Conservation (phyloP, 1,140 invertebrate species). For the Sinonovacula constricta region DNA sequence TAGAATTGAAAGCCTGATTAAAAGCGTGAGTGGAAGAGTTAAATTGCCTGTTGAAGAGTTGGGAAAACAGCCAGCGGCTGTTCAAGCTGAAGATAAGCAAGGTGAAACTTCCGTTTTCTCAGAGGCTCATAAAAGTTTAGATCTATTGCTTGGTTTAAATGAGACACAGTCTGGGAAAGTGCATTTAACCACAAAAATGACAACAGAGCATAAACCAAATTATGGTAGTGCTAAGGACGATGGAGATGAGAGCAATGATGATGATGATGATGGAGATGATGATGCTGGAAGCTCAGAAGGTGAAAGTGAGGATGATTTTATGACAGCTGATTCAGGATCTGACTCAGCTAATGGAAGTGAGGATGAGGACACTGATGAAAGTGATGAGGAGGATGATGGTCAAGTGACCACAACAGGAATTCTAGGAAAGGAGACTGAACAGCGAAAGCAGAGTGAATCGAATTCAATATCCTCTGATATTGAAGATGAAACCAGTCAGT, state of each 20-base stretch:
- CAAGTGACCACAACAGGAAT: too few species aligned
- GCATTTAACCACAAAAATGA: neutral
- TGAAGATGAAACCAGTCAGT: too few species aligned
- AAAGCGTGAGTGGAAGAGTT: constrained; percentile 19
- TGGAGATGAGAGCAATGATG: neutral
- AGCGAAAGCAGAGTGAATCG: too few species aligned
- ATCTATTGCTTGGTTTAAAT: constrained; percentile 11
- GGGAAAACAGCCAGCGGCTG: neutral
- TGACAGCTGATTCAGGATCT: neutral
- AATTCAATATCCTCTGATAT: too few species aligned
- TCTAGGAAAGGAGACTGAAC: too few species aligned
- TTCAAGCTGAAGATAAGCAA: neutral
- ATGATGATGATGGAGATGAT: neutral
- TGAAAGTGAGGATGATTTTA: neutral
- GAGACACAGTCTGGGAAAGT: neutral
- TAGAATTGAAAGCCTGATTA: constrained; percentile 26
- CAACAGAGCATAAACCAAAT: neutral
- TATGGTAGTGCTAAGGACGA: too few species aligned
- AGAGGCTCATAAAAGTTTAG: neutral
- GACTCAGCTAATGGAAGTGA: neutral
- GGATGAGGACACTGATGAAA: neutral
- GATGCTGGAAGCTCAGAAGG: neutral
- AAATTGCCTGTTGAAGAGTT: neutral
- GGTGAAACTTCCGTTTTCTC: neutral
- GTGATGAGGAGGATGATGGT: constrained; percentile 10